Base-by-base conservation (phyloP, 2,797 vertebrate species). In the Adrianichthys oophorus region DNA sequence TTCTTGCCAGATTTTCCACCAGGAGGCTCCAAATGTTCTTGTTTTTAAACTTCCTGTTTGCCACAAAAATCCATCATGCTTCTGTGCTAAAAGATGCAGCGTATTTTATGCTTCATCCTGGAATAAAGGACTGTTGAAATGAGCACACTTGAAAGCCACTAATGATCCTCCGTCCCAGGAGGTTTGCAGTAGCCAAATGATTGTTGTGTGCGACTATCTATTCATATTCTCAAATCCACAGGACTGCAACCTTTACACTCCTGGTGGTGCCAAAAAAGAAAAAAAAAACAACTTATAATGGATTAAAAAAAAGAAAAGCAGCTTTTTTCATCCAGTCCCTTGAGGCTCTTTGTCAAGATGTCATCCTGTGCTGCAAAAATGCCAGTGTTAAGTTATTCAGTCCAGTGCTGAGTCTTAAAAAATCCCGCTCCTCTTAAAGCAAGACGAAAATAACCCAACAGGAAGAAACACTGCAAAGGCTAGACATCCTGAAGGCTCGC, bases 181-280 rank as follows among this genome's bases (percentile, higher is more conserved):
- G 40, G 46, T 24, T 52, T 43, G 57, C 41, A 29, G 19, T 55
- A 68, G 75, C 72, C 80, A 72, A 80, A 62, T 69, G 68, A 79
- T 61, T 80, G 65, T 58, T 79, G 37, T 59, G 2, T 64, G 70
- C 48, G 65, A 54, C 58, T 76, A 71, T 78, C 59, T 69, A 59
- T 79, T 55, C 65, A 71, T 72, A 77, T 73, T 69, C 57, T 71
- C 73, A 66, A 63, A 68, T 69, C 70, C 64, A 60, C 62, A 56
- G 48, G 55, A 60, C 41, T 59, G 15, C 60, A 49, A 76, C 45
- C 62, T 68, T 70, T 49, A 56, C 56, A 72, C 24, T 76, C 77
- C 75, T 70, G 66, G 68, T 62, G 64, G 56, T 69, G 64, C 48
- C 63, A 59, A 63, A 51, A 72, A 64, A 68, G 72, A 57, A 79